Conservation (phyloP, 2,888 invertebrate species). For the Brenthis hecate region DNA sequence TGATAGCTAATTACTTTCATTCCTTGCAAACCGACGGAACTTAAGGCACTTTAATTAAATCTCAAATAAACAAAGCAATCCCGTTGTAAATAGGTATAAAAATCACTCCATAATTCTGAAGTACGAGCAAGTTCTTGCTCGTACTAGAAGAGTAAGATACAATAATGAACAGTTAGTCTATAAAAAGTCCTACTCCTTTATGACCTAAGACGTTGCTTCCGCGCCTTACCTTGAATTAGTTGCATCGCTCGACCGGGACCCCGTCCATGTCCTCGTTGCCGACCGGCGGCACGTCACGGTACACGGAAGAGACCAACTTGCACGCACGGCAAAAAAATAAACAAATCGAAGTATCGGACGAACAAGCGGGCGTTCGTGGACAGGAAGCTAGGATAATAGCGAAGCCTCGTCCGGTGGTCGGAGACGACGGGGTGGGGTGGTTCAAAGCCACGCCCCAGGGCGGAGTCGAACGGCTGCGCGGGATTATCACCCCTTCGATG, state of each 20-base stretch:
- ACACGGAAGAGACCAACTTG: slow-evolving; percentile 63
- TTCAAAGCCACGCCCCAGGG: slow-evolving; percentile 52
- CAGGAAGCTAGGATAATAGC: slow-evolving; percentile 81
- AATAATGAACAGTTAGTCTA: too few relatives aligned
- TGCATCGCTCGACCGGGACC: slow-evolving; percentile 44
- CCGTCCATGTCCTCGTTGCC: slow-evolving; percentile 47
- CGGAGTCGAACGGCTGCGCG: slow-evolving; percentile 52
- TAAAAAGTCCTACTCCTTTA: too few relatives aligned
- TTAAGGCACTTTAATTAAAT: too few relatives aligned
- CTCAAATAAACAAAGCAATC: too few relatives aligned
- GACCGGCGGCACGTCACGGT: slow-evolving; percentile 52
- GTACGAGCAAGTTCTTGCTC: too few relatives aligned
- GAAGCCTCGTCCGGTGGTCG: slow-evolving; percentile 61
- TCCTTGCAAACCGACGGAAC: too few relatives aligned
- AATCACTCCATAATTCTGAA: too few relatives aligned
- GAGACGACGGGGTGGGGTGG: slow-evolving; percentile 50
- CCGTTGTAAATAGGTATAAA: too few relatives aligned
- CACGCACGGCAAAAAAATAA: slow-evolving; percentile 76
- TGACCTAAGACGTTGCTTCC: too few relatives aligned
- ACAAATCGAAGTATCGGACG: slow-evolving; percentile 77
- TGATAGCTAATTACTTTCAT: too few relatives aligned
- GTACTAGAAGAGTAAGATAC: too few relatives aligned
- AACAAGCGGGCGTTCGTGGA: slow-evolving; percentile 76
- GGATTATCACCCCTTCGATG: slow-evolving; percentile 47
- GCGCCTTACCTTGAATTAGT: slow-evolving; percentile 43